Conservation (phyloP, 1,140 invertebrate genomes). For the Drosophila arawakana region DNA sequence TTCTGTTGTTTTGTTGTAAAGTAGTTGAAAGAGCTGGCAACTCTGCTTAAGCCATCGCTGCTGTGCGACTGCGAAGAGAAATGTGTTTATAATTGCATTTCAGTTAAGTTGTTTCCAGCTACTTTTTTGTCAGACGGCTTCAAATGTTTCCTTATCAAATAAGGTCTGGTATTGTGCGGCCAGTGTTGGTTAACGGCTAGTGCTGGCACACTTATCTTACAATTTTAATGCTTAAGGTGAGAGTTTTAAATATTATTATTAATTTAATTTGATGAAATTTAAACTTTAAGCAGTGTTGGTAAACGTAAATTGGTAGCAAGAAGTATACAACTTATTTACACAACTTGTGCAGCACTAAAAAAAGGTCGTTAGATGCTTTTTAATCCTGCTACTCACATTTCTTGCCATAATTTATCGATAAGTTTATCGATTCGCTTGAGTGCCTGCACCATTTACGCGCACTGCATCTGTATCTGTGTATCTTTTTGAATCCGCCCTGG, state of each 20-base stretch:
- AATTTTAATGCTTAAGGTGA: too few relatives aligned
- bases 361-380: too few relatives aligned
- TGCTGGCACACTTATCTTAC: too few relatives aligned
- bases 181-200: too few relatives aligned
- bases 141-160: slow-evolving; percentile 22
- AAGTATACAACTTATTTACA: too few relatives aligned
- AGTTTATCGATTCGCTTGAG: slow-evolving; percentile 2
- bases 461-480: neutral
- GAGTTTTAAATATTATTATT: too few relatives aligned
- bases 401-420: neutral
- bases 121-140: slow-evolving; percentile 20
- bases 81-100: slow-evolving; percentile 74
- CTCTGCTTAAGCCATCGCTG: neutral
- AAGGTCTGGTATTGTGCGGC: neutral
- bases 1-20: neutral
- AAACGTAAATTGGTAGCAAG: too few relatives aligned
- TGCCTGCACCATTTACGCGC: neutral
- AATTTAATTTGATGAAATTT: too few relatives aligned
- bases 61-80: slow-evolving; percentile 28
- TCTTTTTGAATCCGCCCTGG: slow-evolving; percentile 16
- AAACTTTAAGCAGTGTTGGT: too few relatives aligned
- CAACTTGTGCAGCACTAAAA: too few relatives aligned
- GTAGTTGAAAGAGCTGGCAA: neutral
- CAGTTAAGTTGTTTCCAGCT: slow-evolving; percentile 35
- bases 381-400: too few relatives aligned